Evolutionary conservation across 2,797 vertebrate genomes (phyloP).

Genomic region (Darevskia mixta): DNA sequence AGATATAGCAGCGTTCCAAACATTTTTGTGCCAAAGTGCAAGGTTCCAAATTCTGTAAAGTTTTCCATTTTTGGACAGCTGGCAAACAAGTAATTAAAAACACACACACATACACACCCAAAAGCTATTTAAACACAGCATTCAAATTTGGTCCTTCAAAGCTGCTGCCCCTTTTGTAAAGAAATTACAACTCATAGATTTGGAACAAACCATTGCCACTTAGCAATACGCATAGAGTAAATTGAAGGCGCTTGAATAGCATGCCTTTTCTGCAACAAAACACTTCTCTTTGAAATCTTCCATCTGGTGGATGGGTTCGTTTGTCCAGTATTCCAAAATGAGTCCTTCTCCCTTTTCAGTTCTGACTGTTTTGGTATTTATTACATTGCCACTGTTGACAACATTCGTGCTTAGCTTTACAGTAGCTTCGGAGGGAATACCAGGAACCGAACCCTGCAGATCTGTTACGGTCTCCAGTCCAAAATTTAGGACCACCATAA

Average conservation of each 20-base stretch:
- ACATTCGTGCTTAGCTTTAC: conserved; percentile 86
- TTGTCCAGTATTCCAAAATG: conserved; percentile 85
- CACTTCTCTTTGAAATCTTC: conserved; percentile 79
- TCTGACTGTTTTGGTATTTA: conserved; percentile 76
- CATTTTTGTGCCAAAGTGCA: no score
- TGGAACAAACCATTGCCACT: conserved; percentile 25
- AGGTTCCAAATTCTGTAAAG: no score
- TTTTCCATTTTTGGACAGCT: no score
- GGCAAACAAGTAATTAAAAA: no score
- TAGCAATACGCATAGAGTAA: conserved; percentile 88
- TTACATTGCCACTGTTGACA: conserved; percentile 59
- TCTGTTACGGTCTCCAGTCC: conserved; percentile 77
- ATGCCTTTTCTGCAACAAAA: conserved; percentile 90
- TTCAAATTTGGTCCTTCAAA: background rate
- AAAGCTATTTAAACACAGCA: background rate
- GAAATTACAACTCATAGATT: background rate
- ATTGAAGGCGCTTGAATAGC: conserved; percentile 85
- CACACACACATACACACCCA: no score
- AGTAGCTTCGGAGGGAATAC: conserved; percentile 80
- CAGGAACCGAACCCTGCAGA: conserved; percentile 77
- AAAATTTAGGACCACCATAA: conserved; percentile 93
- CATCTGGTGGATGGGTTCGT: conserved; percentile 77
- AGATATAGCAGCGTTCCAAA: no score
- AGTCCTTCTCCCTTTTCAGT: conserved; percentile 88
- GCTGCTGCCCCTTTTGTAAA: conserved; percentile 32